Conservation (phyloP, 2,888 invertebrate genomes). For the Andrena chrysosceles region DNA sequence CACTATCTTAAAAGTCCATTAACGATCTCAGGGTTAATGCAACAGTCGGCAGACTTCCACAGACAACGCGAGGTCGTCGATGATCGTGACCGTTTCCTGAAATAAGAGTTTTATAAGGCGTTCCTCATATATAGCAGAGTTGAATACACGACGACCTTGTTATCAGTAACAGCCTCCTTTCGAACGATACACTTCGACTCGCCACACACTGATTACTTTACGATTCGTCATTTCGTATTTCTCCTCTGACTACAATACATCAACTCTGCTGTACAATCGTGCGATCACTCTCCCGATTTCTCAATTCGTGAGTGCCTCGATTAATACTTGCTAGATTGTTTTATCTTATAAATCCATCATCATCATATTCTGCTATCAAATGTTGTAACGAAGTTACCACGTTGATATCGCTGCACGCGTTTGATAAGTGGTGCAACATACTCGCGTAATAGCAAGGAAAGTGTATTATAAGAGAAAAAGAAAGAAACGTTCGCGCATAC, state of each 20-base stretch:
- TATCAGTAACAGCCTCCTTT: constrained; percentile 88
- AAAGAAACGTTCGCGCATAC: neutral
- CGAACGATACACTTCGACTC: constrained; percentile 58
- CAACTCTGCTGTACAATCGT: neutral
- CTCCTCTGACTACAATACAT: constrained; percentile 27
- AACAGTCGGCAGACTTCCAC: neutral
- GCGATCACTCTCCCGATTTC: neutral
- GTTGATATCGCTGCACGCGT: neutral
- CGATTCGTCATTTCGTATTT: constrained; percentile 38
- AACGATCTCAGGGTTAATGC: constrained; percentile 12
- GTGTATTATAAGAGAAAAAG: too few relatives aligned
- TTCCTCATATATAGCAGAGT: constrained; percentile 35
- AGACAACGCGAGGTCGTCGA: constrained; percentile 38
- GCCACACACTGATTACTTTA: constrained; percentile 45
- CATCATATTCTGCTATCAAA: too few relatives aligned
- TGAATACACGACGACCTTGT: constrained; percentile 89
- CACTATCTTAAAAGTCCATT: neutral
- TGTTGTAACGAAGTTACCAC: neutral
- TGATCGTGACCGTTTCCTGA: constrained; percentile 9
- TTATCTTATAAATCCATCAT: neutral
- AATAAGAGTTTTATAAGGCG: constrained; percentile 7
- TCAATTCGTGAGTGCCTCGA: constrained; percentile 43
- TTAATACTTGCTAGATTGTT: neutral
- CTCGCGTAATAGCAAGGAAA: neutral
- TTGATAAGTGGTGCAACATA: constrained; percentile 3